Evolutionary conservation across 2,113 vertebrate species (phyloP).

Genomic region (Herpetotheres cachinnans): DNA sequence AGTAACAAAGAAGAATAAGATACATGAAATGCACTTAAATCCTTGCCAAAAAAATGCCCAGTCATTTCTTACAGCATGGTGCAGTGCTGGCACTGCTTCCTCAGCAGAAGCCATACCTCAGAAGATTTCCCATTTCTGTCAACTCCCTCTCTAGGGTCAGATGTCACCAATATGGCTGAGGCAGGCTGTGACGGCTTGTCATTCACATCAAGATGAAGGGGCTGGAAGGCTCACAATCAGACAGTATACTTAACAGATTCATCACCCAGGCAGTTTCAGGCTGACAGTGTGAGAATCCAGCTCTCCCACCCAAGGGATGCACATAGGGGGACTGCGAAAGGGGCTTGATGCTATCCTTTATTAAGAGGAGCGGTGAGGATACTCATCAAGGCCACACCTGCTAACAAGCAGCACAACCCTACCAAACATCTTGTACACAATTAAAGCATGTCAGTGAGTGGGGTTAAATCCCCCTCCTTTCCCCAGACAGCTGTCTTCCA

Average conservation of each 20-base stretch:
- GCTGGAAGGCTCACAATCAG: not conserved
- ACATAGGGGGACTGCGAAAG: not conserved
- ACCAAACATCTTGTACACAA: not conserved
- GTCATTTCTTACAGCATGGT: not conserved
- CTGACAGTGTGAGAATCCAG: not conserved
- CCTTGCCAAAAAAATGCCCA: not conserved
- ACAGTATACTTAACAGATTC: constrained; percentile 12
- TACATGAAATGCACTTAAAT: not conserved
- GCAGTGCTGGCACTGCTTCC: not conserved
- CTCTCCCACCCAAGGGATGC: not conserved
- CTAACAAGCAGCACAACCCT: not conserved
- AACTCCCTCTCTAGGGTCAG: not conserved
- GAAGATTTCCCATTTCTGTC: not conserved
- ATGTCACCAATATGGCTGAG: not conserved
- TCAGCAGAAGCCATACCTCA: not conserved
- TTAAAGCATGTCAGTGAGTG: not conserved
- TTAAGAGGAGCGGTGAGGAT: not conserved
- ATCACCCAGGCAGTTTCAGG: not conserved
- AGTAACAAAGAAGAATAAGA: not conserved
- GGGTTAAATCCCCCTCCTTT: not conserved
- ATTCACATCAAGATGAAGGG: not conserved
- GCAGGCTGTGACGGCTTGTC: constrained; percentile 12
- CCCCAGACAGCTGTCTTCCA: not conserved
- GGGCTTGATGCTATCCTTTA: not conserved
- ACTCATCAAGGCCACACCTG: not conserved